Base-by-base conservation (phyloP, 2,797 vertebrate species). In the Mormyrops attenuatus region DNA sequence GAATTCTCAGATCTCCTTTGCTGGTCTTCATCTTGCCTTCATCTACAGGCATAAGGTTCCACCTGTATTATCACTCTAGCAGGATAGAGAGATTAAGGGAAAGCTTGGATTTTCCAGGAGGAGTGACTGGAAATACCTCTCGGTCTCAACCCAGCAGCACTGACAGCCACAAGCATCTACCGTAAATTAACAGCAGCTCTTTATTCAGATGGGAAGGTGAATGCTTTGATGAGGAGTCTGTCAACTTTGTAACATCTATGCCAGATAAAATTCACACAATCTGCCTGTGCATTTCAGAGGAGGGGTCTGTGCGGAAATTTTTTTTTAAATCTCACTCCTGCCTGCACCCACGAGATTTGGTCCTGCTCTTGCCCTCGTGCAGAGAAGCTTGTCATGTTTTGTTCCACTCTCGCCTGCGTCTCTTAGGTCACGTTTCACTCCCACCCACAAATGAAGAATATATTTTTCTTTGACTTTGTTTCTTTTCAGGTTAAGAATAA, bases 21-120 rank as follows among this genome's bases (percentile, higher is more conserved):
- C 47, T 57, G 47, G 38, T 88, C 49, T 89, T 22, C 63, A 77
- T 89, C 89, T 87, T 89, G 69, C 69, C 52, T 53, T 49, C 85
- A 73, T 63, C 85, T 87, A 49, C 85, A 87, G 89, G 85, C 60
- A 87, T 55, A 87, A 55, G 73, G 20, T 34, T 86, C 55, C 63
- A 49, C 44, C 85, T 57, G 85, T 60, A 89, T 87, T 85, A 73
- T 63, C 47, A 87, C 44, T 13, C 63, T 66, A 30, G 85, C 1
- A 66, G 17, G 89, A 87, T 73, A 89, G 66, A 87, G 52, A 87
- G 86, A 77, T 77, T 41, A 38, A 41, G 34, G 34, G 15, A 41
- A 69, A 22, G 30, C 66, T 60, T 60, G 57, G 20, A 60, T 69
- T 34, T 69, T 69, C 22, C 9, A 69, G 30, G 26, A 30, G 3